Conservation (phyloP, 1,140 invertebrate species). For the Drosophila pectinifera region DNA sequence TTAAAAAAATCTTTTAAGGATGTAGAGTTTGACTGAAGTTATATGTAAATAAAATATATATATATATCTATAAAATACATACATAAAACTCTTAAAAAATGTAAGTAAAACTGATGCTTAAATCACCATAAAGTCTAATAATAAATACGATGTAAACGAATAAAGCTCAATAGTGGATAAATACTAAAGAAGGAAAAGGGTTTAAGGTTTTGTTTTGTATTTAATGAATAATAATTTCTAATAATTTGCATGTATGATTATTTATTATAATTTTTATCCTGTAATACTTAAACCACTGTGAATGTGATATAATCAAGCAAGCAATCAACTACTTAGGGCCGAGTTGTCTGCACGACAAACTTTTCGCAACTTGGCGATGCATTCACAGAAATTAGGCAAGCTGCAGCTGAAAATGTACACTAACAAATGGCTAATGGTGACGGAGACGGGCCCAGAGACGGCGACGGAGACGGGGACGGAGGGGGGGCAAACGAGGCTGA, state of each 20-base stretch:
- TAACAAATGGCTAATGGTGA: constrained; percentile 14
- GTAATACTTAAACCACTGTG: not conserved
- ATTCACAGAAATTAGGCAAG: constrained; percentile 24
- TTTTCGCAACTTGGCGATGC: constrained; percentile 24
- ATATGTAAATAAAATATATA: too few species aligned
- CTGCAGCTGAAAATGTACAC: constrained; percentile 11
- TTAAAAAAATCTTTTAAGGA: too few species aligned
- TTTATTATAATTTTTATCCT: not conserved
- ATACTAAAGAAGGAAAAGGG: too few species aligned
- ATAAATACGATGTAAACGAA: too few species aligned
- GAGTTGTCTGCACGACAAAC: constrained; percentile 9
- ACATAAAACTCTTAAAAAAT: too few species aligned
- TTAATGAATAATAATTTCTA: too few species aligned
- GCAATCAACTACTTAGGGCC: constrained; percentile 35
- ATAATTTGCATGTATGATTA: too few species aligned
- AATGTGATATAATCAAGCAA: constrained; percentile 1
- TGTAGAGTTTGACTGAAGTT: too few species aligned
- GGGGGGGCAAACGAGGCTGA: not conserved
- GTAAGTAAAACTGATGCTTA: too few species aligned
- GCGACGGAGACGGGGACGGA: not conserved
- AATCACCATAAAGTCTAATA: too few species aligned
- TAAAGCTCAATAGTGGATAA: not conserved
- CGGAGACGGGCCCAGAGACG: too few species aligned
- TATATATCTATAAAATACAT: too few species aligned
- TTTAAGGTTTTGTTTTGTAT: not conserved